Evolutionary conservation across 2,888 invertebrate species (phyloP), one percentile per base, ranked within the genome.

Genomic region (Lithosia quadra): DNA sequence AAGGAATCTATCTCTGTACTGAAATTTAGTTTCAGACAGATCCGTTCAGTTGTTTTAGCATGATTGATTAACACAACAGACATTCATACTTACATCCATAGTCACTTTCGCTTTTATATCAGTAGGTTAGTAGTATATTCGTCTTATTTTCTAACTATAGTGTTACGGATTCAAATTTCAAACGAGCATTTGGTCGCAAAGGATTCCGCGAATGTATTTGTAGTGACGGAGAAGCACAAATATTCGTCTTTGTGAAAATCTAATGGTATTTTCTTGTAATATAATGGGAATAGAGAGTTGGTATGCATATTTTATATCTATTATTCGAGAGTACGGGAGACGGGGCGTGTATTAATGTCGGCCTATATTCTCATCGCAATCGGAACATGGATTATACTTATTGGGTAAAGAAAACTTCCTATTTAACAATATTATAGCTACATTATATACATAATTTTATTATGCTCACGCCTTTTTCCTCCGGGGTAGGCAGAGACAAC

Each of bases 191-290:
- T n/a, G 49, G 49, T 49, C n/a, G 18, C 49, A 49, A 49, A 49
- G 49, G 49, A n/a, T n/a, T 49, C n/a, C 49, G 5, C n/a, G 49
- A n/a, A 49, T 4, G n/a, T 49, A 8, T 49, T 43, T n/a, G 49
- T n/a, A 9, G n/a, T n/a, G 49, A 49, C n/a, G n/a, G n/a, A n/a
- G 18, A n/a, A 8, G 18, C 49, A 49, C 9, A 49, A 49, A 49
- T 49, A 49, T 49, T 18, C 49, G n/a, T 49, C 49, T n/a, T 49
- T 49, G 9, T n/a, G 49, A 43, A 4, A 49, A n/a, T 49, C n/a
- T 49, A 49, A 49, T n/a, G n/a, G n/a, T 49, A n/a, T 49, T 49
- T 49, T n/a, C 49, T 49, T 49, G 22, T 56, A 22, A 22, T 56
- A 56, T 49, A 49, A n/a, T 49, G 49, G 18, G n/a, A 49, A n/a